Evolutionary conservation across 92 coral and sea anemone species (phyloP).

Genomic region (Virgularia gustaviana): DNA sequence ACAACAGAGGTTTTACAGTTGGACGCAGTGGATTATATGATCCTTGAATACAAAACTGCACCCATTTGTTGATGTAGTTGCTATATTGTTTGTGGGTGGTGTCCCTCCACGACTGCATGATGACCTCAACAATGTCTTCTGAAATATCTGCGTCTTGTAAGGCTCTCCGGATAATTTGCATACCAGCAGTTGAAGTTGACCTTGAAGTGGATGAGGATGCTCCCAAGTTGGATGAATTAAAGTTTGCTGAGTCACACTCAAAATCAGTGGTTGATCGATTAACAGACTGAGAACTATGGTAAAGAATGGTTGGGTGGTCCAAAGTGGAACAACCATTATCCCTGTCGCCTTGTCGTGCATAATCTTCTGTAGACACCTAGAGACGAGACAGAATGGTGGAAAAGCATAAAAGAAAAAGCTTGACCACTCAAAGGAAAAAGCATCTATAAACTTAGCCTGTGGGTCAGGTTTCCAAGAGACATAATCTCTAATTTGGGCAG

Average conservation of each 20-base stretch:
- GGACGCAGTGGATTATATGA: constrained; percentile 6
- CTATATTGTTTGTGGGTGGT: neutral
- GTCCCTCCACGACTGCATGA: neutral
- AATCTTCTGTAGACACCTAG: constrained; percentile 28
- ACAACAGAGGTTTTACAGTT: neutral
- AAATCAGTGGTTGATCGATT: neutral
- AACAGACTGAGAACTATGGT: constrained; percentile 2
- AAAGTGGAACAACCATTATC: neutral
- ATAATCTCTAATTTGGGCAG: constrained; percentile 43
- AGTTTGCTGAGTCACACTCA: neutral
- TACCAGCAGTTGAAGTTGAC: neutral
- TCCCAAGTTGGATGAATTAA: neutral
- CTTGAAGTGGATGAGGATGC: neutral
- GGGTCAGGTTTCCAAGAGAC: constrained; percentile 58
- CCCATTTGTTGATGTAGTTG: neutral
- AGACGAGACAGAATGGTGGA: constrained; percentile 39
- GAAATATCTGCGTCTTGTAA: neutral
- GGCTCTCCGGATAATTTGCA: constrained; percentile 26
- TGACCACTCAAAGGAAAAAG: constrained; percentile 22
- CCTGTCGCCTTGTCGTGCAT: constrained; percentile 10
- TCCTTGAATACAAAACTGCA: constrained; percentile 18
- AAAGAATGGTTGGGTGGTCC: neutral
- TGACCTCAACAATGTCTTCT: neutral
- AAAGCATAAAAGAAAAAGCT: constrained; percentile 41
- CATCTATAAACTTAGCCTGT: constrained; percentile 20